Evolutionary conservation across 2,888 invertebrate genomes (phyloP), one percentile per base, ranked within the genome.

Genomic region (Mythimna albipuncta): DNA sequence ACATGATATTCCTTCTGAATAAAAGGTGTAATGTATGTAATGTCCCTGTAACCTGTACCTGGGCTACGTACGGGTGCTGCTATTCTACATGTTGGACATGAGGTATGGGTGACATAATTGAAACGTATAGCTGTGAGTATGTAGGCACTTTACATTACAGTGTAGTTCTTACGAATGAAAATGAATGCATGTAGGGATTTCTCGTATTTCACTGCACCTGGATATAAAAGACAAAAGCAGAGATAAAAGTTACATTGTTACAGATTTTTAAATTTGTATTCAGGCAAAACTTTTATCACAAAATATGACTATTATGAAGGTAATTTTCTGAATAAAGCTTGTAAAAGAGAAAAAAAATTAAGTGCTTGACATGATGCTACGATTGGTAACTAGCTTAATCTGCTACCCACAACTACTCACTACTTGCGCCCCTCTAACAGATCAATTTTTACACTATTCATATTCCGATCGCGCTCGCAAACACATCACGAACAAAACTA

Each of bases 401-500:
- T 19, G 11, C 55, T 32, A 41, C 26, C 6, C 11, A 32, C 41
- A 26, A 59, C 54, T 19, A 41, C 11, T 38, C 52, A 57, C 55
- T 61, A 62, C 50, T 57, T 52, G 47, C 11, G 19, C 38, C n/a
- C 21, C n/a, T 69, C n/a, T 0, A 11, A 7, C 19, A 52, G 38
- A 63, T 52, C 1, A 9, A 50, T 55, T 59, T 73, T 67, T 32
- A 13, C 26, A 67, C 10, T 9, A 68, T 69, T 69, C 38, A 69
- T 71, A 69, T 79, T 77, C 35, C n/a, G 32, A 44, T 13, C 69
- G 38, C 58, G 55, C 62, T 61, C 35, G 26, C 47, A 54, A 66
- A 76, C 67, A 63, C 69, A 66, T 69, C 71, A 57, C 62, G 72
- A 72, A 67, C 57, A 63, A 50, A 76, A 67, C 73, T 71, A 73